Conservation (phyloP, 2,113 vertebrate genomes). For the Puntigrus tetrazona region DNA sequence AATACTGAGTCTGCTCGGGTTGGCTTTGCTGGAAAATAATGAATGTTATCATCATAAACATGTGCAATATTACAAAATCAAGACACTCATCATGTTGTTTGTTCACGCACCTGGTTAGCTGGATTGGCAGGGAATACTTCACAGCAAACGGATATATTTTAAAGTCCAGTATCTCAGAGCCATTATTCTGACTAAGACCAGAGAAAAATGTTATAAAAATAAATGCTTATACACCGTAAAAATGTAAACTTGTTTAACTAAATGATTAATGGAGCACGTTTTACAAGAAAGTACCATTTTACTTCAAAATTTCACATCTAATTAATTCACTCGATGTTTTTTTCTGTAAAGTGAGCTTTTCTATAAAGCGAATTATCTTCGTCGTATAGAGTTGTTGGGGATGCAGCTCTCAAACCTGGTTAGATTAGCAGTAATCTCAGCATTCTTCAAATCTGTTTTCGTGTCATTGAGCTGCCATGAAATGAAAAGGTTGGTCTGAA, state of each 20-base stretch:
- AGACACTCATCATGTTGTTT: not conserved
- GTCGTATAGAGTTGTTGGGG: not conserved
- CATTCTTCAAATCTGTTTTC: conserved; percentile 19
- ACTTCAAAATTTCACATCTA: too few relatives aligned
- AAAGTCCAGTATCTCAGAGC: conserved; percentile 39
- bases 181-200: conserved; percentile 54
- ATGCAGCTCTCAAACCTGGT: conserved; percentile 49
- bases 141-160: conserved; percentile 48
- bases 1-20: conserved; percentile 32
- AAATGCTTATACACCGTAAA: not conserved
- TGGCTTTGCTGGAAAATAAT: conserved; percentile 25
- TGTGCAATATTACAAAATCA: not conserved
- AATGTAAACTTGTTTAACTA: not conserved
- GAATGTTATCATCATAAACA: not conserved
- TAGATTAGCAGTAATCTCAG: conserved; percentile 53
- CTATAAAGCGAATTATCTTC: not conserved
- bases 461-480: conserved; percentile 49
- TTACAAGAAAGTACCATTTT: not conserved
- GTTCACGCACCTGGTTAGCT: conserved; percentile 56
- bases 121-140: conserved; percentile 51
- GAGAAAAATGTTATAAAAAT: not conserved
- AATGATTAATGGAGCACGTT: not conserved
- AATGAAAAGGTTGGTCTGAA: conserved; percentile 47
- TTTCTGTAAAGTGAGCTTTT: too few relatives aligned
- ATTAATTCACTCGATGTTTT: too few relatives aligned